These are phyloP conservation scores for Heterotilapia buettikoferi DNA, from an alignment of 2,113 vertebrate genomes.

Conservation along the genomic window DNA sequence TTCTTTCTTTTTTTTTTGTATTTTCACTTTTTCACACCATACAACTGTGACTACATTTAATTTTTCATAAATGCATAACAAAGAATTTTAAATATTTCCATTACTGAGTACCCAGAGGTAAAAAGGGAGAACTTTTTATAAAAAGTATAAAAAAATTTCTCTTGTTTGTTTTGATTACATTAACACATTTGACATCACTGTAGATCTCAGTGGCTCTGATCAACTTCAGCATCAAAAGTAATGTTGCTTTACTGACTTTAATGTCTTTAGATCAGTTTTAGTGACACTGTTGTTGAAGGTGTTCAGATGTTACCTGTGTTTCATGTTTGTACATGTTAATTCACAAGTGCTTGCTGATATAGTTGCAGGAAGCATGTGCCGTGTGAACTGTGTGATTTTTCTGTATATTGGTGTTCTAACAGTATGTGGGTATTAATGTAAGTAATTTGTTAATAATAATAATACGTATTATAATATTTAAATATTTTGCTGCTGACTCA, in stretches of 20 bases:
- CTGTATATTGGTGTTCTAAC: background rate
- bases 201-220: background rate
- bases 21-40: too few species aligned
- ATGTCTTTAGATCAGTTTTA: background rate
- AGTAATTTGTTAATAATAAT: background rate
- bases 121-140: background rate
- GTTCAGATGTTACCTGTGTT: background rate
- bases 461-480: background rate
- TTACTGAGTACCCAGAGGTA: background rate
- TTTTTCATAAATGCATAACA: background rate
- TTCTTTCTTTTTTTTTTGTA: too few species aligned
- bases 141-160: background rate
- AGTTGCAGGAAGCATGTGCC: background rate
- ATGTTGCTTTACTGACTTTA: background rate
- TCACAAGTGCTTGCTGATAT: conserved; percentile 22
- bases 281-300: background rate
- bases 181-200: background rate
- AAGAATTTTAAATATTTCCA: background rate
- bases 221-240: background rate
- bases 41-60: background rate
- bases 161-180: background rate
- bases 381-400: background rate
- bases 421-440: background rate
- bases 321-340: background rate
- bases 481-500: background rate